Conservation (phyloP, 2,113 vertebrate genomes). For the Microcebus griseorufus region DNA sequence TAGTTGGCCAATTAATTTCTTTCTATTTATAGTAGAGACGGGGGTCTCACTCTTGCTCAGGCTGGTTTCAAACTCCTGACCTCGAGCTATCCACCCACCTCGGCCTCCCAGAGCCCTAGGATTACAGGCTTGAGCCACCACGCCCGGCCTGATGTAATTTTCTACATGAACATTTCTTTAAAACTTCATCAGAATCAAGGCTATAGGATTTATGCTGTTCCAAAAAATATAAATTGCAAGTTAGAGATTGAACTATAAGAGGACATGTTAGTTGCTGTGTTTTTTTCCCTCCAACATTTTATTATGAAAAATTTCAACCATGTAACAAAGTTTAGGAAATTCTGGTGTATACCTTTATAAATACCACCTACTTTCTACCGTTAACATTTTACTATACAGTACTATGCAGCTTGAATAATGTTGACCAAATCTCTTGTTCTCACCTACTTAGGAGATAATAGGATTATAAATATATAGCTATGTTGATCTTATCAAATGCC, state of each 20-base stretch:
- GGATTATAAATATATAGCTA: conserved; percentile 35
- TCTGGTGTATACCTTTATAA: not conserved
- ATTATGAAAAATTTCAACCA: conserved; percentile 20
- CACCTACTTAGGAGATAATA: not conserved
- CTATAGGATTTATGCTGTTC: not conserved
- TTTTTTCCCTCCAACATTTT: conserved; percentile 38
- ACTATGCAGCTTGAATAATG: conserved; percentile 17
- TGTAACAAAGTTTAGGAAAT: not conserved
- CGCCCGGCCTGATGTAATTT: not conserved
- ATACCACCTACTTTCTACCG: not conserved
- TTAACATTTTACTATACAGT: not conserved
- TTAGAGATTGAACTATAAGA: conserved; percentile 17
- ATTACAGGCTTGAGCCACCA: too few species aligned
- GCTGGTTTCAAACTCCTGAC: too few species aligned
- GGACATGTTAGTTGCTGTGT: conserved; percentile 37
- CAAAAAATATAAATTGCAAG: not conserved
- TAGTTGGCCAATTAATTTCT: too few species aligned
- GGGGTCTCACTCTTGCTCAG: too few species aligned
- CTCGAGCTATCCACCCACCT: too few species aligned
- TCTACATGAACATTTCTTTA: not conserved
- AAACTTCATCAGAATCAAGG: not conserved
- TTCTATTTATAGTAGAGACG: too few species aligned
- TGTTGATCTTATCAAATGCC: not conserved
- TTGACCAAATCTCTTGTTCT: conserved; percentile 35
- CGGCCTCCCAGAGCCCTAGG: too few species aligned